These are phyloP conservation scores for Drosophila parabipectinata DNA, from an alignment of 1,140 invertebrate species.

Conservation along the genomic window DNA sequence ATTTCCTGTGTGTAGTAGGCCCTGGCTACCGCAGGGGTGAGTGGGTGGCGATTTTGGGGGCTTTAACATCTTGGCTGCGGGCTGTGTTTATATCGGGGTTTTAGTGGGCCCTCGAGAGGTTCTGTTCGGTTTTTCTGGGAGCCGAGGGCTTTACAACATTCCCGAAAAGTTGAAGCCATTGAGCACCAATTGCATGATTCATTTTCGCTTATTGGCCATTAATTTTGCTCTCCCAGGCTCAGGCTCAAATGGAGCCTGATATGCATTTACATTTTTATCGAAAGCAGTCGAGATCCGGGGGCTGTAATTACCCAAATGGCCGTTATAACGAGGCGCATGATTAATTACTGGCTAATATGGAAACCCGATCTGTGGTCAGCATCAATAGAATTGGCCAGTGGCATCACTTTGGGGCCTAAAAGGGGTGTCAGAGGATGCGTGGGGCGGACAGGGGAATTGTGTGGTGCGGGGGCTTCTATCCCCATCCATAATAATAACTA, in stretches of 20 bases:
- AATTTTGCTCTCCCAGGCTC: slow-evolving; percentile 54
- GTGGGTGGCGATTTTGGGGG: slow-evolving; percentile 17
- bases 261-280: slow-evolving; percentile 67
- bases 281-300: slow-evolving; percentile 62
- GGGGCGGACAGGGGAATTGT: too few species aligned
- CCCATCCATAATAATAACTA: slow-evolving; percentile 43
- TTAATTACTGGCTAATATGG: slow-evolving; percentile 71
- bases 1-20: slow-evolving; percentile 50
- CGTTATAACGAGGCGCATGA: slow-evolving; percentile 56
- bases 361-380: slow-evolving; percentile 59
- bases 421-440: background rate
- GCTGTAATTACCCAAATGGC: slow-evolving; percentile 59
- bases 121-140: slow-evolving; percentile 15
- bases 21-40: slow-evolving; percentile 13
- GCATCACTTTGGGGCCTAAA: background rate
- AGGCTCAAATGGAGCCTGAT: slow-evolving; percentile 13
- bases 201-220: slow-evolving; percentile 69
- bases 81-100: slow-evolving; percentile 72
- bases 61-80: slow-evolving; percentile 57
- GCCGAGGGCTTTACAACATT: slow-evolving; percentile 34
- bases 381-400: slow-evolving; percentile 11
- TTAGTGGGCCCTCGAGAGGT: slow-evolving; percentile 71
- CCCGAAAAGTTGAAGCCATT: slow-evolving; percentile 60
- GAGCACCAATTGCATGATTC: slow-evolving; percentile 70
- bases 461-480: slow-evolving; percentile 1